Base-by-base conservation (phyloP, 2,888 invertebrate genomes). In the Rhyacophila evoluta region DNA sequence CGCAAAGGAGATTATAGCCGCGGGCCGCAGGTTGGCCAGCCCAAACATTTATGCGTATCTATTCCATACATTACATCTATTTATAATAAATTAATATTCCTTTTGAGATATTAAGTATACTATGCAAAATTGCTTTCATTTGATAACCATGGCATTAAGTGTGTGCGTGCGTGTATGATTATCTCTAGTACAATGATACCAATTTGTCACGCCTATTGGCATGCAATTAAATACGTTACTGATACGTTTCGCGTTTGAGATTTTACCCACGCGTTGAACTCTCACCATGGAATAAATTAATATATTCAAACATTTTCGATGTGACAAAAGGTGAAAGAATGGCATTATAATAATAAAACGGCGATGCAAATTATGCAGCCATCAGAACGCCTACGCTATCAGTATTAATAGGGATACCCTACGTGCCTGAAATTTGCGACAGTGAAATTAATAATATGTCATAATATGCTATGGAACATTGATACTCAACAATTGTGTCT, bases 311-410 rank as follows among this genome's bases (percentile, higher is more conserved):
- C 37, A 15, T 55, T 55, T 55, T 55, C 25, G 19, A 25, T 25
- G 41, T 37, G 72, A 78, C 71, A 74, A 74, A 39, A 72, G 78
- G 55, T 41, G 70, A 74, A 74, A 41, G 78, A 78, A 78, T 78
- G 70, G 70, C 78, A 74, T 78, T 70, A 78, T 69, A 72, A 19
- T 36, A 72, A 39, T 75, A 70, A 70, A 78, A 37, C 69, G 71
- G 28, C 72, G 75, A 78, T 78, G 78, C 78, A 78, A 78, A 78
- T 78, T 69, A 71, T 71, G 78, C 68, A 78, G 55, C 78, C 39
- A 71, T 67, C 28, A 15, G 38, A 67, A 29, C 78, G 71, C 78
- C 78, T 75, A 78, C 78, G 15, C 67, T 38, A 72, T 78, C 28
- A 36, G 41, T 55, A 72, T 72, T 25, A 72, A 72, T 72, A 25